Percentiles rank a stretch among this genome's conserved stretches.
Conservation (phyloP, 2,113 vertebrate genomes). For the Monopterus albus region DNA sequence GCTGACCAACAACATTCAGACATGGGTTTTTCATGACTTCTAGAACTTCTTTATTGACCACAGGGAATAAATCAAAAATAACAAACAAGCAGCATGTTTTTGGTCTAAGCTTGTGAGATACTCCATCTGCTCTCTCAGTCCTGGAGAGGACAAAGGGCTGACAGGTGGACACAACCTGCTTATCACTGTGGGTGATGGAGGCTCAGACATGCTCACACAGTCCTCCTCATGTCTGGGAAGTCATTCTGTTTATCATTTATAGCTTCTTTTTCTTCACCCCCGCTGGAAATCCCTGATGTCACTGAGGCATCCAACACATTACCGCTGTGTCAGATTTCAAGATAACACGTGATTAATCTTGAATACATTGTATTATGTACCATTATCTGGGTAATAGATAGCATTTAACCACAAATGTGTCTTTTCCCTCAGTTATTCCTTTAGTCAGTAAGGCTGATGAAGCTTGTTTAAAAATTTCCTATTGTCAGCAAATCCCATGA, state of each 20-base stretch:
- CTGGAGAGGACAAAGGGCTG: not conserved
- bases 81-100: conserved; percentile 13
- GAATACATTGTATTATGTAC: not conserved
- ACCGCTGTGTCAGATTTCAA: not conserved
- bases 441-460: no score
- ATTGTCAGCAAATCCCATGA: no score
- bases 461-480: no score
- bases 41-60: conserved; percentile 18
- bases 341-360: not conserved
- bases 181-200: not conserved
- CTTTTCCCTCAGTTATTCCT: no score
- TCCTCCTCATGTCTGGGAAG: not conserved
- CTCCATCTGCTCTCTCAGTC: conserved; percentile 45
- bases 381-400: no score
- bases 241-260: not conserved
- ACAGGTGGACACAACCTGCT: conserved; percentile 29
- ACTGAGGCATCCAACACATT: not conserved
- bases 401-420: no score
- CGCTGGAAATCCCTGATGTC: not conserved
- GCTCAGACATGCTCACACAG: conserved; percentile 11
- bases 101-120: conserved; percentile 15
- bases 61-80: conserved; percentile 20
- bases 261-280: not conserved
- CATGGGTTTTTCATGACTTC: conserved; percentile 37
- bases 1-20: conserved; percentile 53